Evolutionary conservation across 2,888 invertebrate species (phyloP), one percentile per base, ranked within the genome.

Genomic region (Prosopocoilus inquinatus): DNA sequence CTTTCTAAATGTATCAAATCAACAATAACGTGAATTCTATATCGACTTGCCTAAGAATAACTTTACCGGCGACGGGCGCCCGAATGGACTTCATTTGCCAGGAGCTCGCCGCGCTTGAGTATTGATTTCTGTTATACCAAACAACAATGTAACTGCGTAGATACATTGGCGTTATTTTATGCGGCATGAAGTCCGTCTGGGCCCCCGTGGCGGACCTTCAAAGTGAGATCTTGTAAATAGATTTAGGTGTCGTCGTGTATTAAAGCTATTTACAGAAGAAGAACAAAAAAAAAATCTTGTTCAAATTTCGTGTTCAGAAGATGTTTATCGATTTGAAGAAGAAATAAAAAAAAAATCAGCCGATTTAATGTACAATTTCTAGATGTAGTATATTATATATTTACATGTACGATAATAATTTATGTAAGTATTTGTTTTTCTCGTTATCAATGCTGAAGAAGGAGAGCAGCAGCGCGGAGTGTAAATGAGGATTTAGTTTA

Each of bases 201-300:
- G 38, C 39, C 34, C 33, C 16, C 13, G 32, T 47, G 7, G 43
- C 47, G 13, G 38, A 53, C 32, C 41, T 47, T 41, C 47, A 53
- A 51, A 51, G 43, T 53, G 53, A 53, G 53, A 53, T 41, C 15
- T 33, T 53, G 47, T 53, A 53, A 53, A 53, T 53, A 53, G 47
- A 11, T 33, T 47, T 47, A 47, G 47, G 53, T 28, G 20, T 28
- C 20, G 47, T 36, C 44, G 16, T 45, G 16, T 51, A 51, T 45
- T 53, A 39, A 32, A 53, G 35, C 34, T 41, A 53, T 47, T 53
- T 45, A 45, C 44, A 45, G 28, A 32, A 34, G 13, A 44, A 32
- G 46, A n/a, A 15, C 33, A n/a, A n/a, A 28, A 28, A 50, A 43
- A 13, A 41, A 15, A 47, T 13, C 47, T 53, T 38, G 53, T 53